A percentile compares a stretch with the other conserved stretches of the same genome.
These are phyloP conservation scores for Chesias legatella DNA, from an alignment of 2,888 invertebrate genomes.

Conservation along the genomic window DNA sequence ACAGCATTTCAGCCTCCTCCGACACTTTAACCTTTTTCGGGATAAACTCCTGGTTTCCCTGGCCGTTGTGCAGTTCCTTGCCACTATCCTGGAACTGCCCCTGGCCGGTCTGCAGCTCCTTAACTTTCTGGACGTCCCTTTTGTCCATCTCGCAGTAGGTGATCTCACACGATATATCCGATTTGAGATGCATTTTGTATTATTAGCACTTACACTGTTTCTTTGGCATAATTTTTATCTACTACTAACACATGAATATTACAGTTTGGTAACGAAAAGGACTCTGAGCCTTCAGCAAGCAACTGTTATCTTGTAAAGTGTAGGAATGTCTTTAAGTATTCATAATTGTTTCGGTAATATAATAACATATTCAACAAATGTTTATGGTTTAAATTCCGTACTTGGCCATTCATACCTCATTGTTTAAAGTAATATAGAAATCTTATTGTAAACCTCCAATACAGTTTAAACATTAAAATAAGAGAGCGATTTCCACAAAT, in stretches of 20 bases:
- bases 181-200: constrained; percentile 68
- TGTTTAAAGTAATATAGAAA: no score
- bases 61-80: constrained; percentile 1
- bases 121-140: constrained; percentile 16
- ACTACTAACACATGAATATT: not conserved
- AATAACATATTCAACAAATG: no score
- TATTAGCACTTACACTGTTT: constrained; percentile 32
- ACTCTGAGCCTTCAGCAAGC: not conserved
- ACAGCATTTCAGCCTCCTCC: constrained; percentile 75
- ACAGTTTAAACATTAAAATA: no score
- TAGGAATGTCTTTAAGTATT: no score
- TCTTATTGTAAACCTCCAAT: no score
- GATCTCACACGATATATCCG: constrained; percentile 65
- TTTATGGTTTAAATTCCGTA: no score
- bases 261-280: no score
- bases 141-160: constrained; percentile 62
- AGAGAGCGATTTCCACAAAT: no score
- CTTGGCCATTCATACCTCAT: no score
- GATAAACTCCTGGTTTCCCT: constrained; percentile 6
- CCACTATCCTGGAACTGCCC: constrained; percentile 13
- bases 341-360: no score
- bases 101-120: constrained; percentile 1
- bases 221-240: constrained; percentile 19
- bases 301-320: not conserved
- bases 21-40: constrained; percentile 63